Conservation (phyloP, 1,140 invertebrate genomes). For the Nebria ingens region DNA sequence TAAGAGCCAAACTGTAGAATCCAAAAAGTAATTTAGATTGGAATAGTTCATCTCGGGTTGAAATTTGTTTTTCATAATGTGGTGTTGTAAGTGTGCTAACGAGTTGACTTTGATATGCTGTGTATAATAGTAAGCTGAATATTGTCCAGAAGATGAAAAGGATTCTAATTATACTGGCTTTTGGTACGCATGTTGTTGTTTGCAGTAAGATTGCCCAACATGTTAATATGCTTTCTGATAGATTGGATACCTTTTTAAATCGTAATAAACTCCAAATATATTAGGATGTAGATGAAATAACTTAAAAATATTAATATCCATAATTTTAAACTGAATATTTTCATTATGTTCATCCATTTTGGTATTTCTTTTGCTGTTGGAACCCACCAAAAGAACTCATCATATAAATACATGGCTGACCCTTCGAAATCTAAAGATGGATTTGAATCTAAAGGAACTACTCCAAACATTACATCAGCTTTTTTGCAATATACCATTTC, state of each 20-base stretch:
- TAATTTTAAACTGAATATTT: background rate
- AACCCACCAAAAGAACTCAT: background rate
- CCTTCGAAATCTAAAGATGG: background rate
- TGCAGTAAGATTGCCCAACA: background rate
- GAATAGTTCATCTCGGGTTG: background rate
- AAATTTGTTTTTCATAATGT: background rate
- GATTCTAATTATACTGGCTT: background rate
- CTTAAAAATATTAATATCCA: background rate
- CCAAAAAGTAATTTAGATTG: conserved; percentile 24
- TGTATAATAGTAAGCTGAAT: background rate
- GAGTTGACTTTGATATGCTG: background rate
- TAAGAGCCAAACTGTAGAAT: conserved; percentile 18
- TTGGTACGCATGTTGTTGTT: background rate
- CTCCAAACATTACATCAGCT: background rate
- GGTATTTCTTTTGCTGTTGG: background rate
- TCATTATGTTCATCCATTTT: background rate
- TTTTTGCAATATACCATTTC: background rate
- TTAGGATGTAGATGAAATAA: background rate
- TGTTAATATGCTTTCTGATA: background rate
- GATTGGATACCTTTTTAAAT: background rate
- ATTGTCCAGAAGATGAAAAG: background rate
- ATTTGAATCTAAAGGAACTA: background rate
- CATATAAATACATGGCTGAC: background rate
- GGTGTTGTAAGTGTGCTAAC: background rate
- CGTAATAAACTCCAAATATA: background rate